Evolutionary conservation across 2,888 invertebrate genomes (phyloP), one percentile per base, ranked within the genome.

Genomic region (Cosmia trapezina): DNA sequence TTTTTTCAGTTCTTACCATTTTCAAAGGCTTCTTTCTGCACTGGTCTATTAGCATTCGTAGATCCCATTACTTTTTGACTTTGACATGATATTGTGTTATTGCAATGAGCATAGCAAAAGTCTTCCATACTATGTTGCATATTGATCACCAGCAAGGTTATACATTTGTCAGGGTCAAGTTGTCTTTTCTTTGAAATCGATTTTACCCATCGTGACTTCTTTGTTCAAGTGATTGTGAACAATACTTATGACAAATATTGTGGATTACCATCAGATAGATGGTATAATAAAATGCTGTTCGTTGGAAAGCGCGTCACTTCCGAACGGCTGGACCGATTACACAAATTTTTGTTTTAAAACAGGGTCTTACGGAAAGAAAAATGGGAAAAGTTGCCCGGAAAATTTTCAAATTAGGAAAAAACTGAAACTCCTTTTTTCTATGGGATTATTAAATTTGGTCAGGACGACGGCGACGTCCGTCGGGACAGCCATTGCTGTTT

Each of bases 121-220:
- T 69, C 9, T n/a, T 14, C 14, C 12, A 57, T 57, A 28, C 22
- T 22, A 19, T 28, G 49, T 56, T 73, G 73, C 77, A 73, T 77
- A 79, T 78, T 79, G 72, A 75, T 71, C 79, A 70, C 49, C 54
- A 43, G 47, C 79, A 70, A 75, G 79, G 72, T 61, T 70, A 60
- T 9, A 53, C 53, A 51, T 49, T 43, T 41, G 56, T 51, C 22
- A n/a, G 72, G 49, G 47, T 45, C 72, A 59, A 61, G 41, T 54
- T 54, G 53, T 60, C 33, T 54, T 78, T 56, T 54, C 79, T 56
- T 75, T 17, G 53, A 22, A 28, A 78, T 79, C 75, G 79, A 79
- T 75, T 75, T 70, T 75, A 49, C 17, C 11, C 1, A 28, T 49
- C 47, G 47, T 8, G 33, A 37, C 70, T 6, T 49, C 47, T 54